Conservation (phyloP, 2,113 vertebrate species). For the Lophotis ruficrista region DNA sequence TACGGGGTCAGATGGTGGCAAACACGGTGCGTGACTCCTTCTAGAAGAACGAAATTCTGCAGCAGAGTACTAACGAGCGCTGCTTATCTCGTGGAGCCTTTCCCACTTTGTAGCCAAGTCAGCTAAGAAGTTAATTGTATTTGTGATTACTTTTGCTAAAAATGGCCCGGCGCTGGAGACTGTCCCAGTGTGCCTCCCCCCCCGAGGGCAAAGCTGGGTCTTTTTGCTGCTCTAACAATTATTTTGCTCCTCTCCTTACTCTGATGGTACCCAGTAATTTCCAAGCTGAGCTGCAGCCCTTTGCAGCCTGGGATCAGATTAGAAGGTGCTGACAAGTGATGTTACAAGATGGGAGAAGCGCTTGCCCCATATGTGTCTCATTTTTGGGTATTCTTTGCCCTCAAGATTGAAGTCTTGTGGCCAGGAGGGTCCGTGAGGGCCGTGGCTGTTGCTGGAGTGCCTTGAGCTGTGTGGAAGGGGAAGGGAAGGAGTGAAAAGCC, state of each 20-base stretch:
- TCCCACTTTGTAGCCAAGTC: not conserved
- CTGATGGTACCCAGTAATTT: constrained; percentile 17
- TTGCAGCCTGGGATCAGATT: constrained; percentile 33
- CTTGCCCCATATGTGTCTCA: not conserved
- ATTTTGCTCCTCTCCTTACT: constrained; percentile 22
- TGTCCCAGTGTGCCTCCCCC: not conserved
- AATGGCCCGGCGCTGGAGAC: not conserved
- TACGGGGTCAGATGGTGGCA: not conserved
- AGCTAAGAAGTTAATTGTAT: constrained; percentile 31
- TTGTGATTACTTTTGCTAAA: constrained; percentile 32
- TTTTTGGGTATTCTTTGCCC: not conserved
- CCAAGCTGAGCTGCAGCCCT: not conserved
- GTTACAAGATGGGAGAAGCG: not conserved
- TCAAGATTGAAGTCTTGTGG: not conserved
- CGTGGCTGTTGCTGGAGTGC: not conserved
- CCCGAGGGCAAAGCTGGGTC: not conserved
- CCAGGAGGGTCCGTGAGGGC: not conserved
- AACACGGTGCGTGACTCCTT: not conserved
- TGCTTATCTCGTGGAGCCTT: not conserved
- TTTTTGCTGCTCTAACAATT: constrained; percentile 28
- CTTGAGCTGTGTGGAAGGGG: not conserved
- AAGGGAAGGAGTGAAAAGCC: not conserved
- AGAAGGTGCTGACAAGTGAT: constrained; percentile 11
- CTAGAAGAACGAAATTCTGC: not conserved
- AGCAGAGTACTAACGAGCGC: not conserved